Evolutionary conservation across 2,797 vertebrate species (phyloP).

Genomic region (Merluccius polli): DNA sequence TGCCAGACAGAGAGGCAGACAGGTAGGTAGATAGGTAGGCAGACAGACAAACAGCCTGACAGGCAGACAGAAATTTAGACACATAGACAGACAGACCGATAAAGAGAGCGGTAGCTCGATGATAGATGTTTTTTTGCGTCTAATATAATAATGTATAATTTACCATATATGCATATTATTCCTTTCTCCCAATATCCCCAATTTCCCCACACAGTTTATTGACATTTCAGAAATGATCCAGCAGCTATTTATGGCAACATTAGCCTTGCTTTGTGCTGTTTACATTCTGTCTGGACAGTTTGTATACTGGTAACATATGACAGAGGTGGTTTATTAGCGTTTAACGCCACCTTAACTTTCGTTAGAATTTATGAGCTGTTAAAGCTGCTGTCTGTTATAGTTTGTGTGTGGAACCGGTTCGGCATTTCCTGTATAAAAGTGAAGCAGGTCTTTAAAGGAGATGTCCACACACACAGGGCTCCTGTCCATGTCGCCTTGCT

Average conservation of each 20-base stretch:
- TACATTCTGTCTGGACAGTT: constrained; percentile 29
- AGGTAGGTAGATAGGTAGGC: not conserved
- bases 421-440: constrained; percentile 76
- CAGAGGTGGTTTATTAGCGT: constrained; percentile 41
- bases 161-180: not conserved
- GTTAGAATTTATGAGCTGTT: constrained; percentile 62
- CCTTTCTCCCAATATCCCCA: not conserved
- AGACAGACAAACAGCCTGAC: not conserved
- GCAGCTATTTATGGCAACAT: constrained; percentile 1
- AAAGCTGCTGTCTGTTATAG: constrained; percentile 67
- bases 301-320: constrained; percentile 30
- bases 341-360: constrained; percentile 50
- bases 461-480: constrained; percentile 56
- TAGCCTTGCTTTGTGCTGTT: constrained; percentile 26
- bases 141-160: not conserved
- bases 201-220: constrained; percentile 1
- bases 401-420: constrained; percentile 68
- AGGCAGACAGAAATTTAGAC: not conserved
- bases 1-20: constrained; percentile 11
- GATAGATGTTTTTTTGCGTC: no score
- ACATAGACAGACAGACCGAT: no score
- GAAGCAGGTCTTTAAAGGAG: constrained; percentile 62
- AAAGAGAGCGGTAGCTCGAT: no score
- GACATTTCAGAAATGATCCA: not conserved
- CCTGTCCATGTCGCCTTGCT: constrained; percentile 59